These are phyloP conservation scores for Muraenolepis orangiensis DNA, from an alignment of 2,797 vertebrate genomes.

Conservation along the genomic window DNA sequence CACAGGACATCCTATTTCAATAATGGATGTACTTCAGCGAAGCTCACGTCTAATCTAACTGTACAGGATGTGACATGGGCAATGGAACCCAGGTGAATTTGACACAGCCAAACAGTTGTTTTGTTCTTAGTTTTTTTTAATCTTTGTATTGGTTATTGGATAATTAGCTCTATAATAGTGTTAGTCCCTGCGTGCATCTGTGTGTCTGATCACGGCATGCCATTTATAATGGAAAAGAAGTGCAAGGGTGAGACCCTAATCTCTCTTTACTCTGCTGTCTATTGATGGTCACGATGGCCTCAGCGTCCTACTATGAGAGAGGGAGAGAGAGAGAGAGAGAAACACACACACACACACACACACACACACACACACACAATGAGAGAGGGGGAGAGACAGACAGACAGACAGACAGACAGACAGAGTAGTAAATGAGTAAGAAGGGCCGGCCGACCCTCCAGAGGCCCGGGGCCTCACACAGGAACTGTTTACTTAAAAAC, in stretches of 20 bases:
- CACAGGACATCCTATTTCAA: slow-evolving; percentile 1
- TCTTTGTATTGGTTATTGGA: background rate
- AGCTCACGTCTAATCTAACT: too few relatives aligned
- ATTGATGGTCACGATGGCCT: background rate
- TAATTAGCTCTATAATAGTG: background rate
- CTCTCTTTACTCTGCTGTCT: background rate
- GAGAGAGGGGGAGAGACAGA: too few relatives aligned
- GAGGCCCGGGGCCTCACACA: slow-evolving; percentile 26
- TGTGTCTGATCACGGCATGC: background rate
- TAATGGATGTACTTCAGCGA: background rate
- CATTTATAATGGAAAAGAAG: background rate
- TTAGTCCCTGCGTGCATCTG: background rate
- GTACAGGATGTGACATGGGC: too few relatives aligned
- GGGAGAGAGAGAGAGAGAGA: background rate
- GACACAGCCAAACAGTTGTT: too few relatives aligned
- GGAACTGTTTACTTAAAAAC: slow-evolving; percentile 50
- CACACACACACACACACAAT: too few relatives aligned
- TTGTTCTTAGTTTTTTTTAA: too few relatives aligned
- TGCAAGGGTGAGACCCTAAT: background rate
- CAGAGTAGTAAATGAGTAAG: slow-evolving; percentile 7
- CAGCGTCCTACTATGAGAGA: too few relatives aligned
- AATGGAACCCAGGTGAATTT: too few relatives aligned
- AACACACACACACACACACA: background rate
- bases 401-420: too few relatives aligned
- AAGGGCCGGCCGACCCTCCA: slow-evolving; percentile 17